Evolutionary conservation across 2,113 vertebrate genomes (phyloP).

Genomic region (Asarcornis scutulata): DNA sequence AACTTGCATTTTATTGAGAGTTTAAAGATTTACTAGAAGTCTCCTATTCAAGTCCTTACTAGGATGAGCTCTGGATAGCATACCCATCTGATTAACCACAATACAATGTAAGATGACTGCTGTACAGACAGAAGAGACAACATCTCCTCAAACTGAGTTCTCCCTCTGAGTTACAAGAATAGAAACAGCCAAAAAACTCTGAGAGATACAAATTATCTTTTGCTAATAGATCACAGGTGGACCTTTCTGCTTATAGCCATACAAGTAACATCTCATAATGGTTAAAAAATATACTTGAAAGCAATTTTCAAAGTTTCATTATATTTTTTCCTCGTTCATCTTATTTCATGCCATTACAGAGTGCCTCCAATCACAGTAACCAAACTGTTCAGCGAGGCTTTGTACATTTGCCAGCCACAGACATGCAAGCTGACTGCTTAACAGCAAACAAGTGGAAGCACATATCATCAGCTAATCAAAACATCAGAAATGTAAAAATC

Average conservation of each 20-base stretch:
- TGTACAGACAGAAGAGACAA: background rate
- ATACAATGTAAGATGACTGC: no score
- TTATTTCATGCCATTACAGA: background rate
- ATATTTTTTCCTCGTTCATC: background rate
- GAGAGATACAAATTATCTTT: background rate
- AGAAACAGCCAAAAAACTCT: background rate
- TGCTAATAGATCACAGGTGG: background rate
- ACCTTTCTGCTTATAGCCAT: background rate
- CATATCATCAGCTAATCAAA: background rate
- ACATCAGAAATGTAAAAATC: background rate
- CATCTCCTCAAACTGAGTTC: background rate
- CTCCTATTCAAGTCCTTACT: background rate
- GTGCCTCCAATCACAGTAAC: background rate
- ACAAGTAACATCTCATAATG: background rate
- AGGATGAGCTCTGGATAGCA: background rate
- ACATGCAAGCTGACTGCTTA: background rate
- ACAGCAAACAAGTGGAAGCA: background rate
- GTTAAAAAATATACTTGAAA: background rate
- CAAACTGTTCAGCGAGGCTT: background rate
- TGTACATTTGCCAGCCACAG: conserved; percentile 22
- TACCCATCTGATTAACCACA: no score
- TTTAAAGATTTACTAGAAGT: background rate
- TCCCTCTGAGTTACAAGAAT: background rate
- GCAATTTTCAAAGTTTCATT: background rate
- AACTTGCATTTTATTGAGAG: background rate